A percentile compares a stretch with the other conserved stretches of the same genome.
These are phyloP conservation scores for Alligator sinensis DNA, from an alignment of 2,113 vertebrate species.

Conservation along the genomic window DNA sequence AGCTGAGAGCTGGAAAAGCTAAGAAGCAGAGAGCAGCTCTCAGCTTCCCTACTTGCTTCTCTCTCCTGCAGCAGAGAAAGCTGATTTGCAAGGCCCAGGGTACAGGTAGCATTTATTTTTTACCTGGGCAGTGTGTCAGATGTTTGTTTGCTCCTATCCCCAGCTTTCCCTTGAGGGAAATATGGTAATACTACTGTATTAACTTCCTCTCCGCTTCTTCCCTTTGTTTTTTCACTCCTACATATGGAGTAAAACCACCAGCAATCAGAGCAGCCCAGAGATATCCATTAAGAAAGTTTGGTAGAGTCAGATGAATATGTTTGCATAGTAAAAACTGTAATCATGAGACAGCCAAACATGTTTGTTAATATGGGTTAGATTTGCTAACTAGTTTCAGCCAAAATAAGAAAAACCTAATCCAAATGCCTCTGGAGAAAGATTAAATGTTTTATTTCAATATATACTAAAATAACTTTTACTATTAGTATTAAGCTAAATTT, in stretches of 20 bases:
- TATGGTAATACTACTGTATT: background rate
- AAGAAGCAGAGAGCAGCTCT: background rate
- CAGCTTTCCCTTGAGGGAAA: conserved; percentile 2
- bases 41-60: too few relatives aligned
- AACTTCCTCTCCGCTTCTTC: background rate
- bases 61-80: conserved; percentile 47
- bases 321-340: background rate
- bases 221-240: background rate
- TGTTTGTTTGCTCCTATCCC: background rate
- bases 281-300: background rate
- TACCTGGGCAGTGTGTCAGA: background rate
- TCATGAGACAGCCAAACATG: too few relatives aligned
- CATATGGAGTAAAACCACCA: background rate
- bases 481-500: too few relatives aligned
- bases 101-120: background rate
- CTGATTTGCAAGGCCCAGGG: background rate
- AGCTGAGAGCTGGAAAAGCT: background rate
- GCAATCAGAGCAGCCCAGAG: background rate
- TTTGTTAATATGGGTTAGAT: too few relatives aligned
- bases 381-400: too few relatives aligned
- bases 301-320: background rate
- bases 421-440: too few relatives aligned
- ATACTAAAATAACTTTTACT: too few relatives aligned
- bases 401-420: too few relatives aligned
- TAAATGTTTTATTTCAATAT: too few relatives aligned